Conservation (phyloP, 2,888 invertebrate species). For the Tricholauxania praeusta region DNA sequence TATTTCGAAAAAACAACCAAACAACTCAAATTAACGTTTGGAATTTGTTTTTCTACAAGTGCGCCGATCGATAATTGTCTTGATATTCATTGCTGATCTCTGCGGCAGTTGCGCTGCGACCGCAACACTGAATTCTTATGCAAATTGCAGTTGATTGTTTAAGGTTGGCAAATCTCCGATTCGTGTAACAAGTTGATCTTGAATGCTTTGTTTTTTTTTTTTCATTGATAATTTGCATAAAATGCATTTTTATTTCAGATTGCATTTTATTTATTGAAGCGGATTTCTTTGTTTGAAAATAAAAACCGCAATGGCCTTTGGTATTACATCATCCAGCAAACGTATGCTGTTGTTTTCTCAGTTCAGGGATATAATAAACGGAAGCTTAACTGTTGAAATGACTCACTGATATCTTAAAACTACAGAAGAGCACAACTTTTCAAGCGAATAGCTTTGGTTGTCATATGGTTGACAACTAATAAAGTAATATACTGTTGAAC, state of each 20-base stretch:
- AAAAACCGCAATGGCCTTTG: too few species aligned
- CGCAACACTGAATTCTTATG: slow-evolving; percentile 32
- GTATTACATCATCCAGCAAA: too few species aligned
- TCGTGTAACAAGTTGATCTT: slow-evolving; percentile 19
- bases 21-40: slow-evolving; percentile 55
- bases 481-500: too few species aligned
- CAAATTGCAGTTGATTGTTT: slow-evolving; percentile 32
- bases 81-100: slow-evolving; percentile 44
- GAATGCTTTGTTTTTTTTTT: background rate
- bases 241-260: slow-evolving; percentile 17
- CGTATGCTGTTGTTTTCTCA: too few species aligned
- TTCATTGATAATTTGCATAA: slow-evolving; percentile 25
- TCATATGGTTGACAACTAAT: too few species aligned
- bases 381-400: too few species aligned
- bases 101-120: background rate
- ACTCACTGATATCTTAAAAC: too few species aligned
- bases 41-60: slow-evolving; percentile 59
- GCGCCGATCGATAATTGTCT: slow-evolving; percentile 49
- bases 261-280: background rate
- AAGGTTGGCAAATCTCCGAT: slow-evolving; percentile 37
- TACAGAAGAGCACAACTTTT: too few species aligned
- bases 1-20: background rate
- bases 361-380: too few species aligned
- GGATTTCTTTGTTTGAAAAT: too few species aligned
- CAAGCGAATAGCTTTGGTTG: too few species aligned